A percentile compares a stretch with the other conserved stretches of the same genome.
Evolutionary conservation across 2,888 invertebrate species (phyloP).

Genomic region (Cantharis rufa): DNA sequence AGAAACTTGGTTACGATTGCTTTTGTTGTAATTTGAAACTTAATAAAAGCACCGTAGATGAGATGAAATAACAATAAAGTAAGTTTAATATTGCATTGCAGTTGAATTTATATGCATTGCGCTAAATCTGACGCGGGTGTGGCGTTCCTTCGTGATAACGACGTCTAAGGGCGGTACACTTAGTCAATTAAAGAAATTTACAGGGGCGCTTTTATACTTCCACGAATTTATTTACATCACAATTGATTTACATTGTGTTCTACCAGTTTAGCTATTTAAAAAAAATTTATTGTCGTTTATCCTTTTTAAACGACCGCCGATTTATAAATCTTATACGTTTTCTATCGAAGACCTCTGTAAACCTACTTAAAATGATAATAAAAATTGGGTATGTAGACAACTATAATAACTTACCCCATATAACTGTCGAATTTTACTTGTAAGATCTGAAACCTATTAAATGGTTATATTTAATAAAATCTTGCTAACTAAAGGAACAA

Average conservation of each 20-base stretch:
- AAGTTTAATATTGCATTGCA: conserved; percentile 30
- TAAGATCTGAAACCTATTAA: too few species aligned
- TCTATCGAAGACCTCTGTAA: not conserved
- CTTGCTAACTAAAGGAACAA: too few species aligned
- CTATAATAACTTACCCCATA: not conserved
- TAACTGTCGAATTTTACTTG: too few species aligned
- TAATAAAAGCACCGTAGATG: conserved; percentile 30
- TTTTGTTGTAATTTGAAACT: conserved; percentile 27
- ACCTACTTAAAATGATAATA: not conserved
- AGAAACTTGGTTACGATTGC: conserved; percentile 23
- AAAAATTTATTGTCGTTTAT: not conserved
- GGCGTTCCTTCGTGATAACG: conserved; percentile 31
- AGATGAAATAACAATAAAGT: conserved; percentile 26
- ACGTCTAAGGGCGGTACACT: conserved; percentile 25
- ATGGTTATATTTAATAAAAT: too few species aligned
- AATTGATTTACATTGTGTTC: conserved; percentile 21
- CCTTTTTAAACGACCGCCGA: not conserved
- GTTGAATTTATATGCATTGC: conserved; percentile 32
- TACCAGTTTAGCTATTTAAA: not conserved
- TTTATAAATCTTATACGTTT: not conserved
- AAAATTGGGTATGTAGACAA: not conserved
- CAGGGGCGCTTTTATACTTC: conserved; percentile 30
- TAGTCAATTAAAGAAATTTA: conserved; percentile 34
- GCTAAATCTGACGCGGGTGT: conserved; percentile 32
- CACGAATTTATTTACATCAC: conserved; percentile 28